Percentiles rank a stretch among this genome's conserved stretches.
phyloP scores from a whole-genome alignment of 2,113 vertebrate genomes.

The Caretta caretta region DNA sequence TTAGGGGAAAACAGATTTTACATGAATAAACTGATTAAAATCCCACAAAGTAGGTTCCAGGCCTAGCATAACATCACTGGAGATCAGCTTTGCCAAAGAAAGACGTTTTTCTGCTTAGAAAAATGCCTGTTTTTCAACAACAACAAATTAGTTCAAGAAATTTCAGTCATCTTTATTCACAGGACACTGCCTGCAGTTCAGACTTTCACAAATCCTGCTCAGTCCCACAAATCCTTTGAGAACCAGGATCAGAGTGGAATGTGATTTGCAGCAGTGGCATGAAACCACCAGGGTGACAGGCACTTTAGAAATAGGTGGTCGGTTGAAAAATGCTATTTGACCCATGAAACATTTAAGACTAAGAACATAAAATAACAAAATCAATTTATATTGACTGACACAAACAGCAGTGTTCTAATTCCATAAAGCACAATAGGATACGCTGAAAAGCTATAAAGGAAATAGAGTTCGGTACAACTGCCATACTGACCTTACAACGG shows the following conservation, averaged over 20 bases:
- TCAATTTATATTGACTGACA: no score
- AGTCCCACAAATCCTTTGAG: rapidly evolving
- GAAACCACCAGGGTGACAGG: background rate
- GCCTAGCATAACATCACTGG: background rate
- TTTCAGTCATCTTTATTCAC: background rate
- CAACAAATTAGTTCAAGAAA: background rate
- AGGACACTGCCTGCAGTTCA: background rate
- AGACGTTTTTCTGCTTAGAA: background rate
- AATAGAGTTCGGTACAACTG: no score
- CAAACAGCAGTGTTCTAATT: background rate
- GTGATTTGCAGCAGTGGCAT: background rate
- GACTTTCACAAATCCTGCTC: rapidly evolving
- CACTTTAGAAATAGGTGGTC: background rate
- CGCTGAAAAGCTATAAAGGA: background rate
- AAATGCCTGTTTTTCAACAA: background rate
- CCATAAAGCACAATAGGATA: background rate
- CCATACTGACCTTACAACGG: no score
- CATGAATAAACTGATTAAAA: background rate
- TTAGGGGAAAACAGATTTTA: background rate
- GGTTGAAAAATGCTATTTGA: background rate
- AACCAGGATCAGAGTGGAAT: background rate
- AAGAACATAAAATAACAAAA: background rate
- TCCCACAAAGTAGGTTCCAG: background rate
- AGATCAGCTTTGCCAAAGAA: background rate
- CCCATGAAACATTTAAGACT: no score